Conservation (phyloP, 23 tunicate genomes). For the Ascidia mentula region DNA sequence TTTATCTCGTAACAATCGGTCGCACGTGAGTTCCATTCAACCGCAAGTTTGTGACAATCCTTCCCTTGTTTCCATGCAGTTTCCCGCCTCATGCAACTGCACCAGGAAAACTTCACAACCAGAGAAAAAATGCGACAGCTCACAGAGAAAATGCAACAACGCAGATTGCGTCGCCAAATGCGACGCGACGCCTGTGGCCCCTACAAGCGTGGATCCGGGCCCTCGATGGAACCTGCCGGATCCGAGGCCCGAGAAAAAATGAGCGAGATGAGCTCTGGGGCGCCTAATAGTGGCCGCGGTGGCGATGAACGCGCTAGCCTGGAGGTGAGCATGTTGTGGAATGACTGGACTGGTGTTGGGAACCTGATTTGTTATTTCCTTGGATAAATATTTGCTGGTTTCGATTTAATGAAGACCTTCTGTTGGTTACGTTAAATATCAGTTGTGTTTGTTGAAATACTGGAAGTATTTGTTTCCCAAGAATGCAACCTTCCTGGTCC, state of each 20-base stretch:
- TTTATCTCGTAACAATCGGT: too few species aligned
- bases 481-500: too few species aligned
- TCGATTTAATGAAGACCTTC: too few species aligned
- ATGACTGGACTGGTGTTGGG: too few species aligned
- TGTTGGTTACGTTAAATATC: too few species aligned
- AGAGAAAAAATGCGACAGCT: constrained; percentile 52
- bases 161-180: constrained; percentile 36
- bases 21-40: too few species aligned
- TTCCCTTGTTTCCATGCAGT: too few species aligned
- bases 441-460: too few species aligned
- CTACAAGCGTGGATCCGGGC: neutral
- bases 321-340: constrained; percentile 39
- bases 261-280: neutral
- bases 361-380: too few species aligned
- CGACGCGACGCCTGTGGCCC: constrained; percentile 43
- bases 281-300: neutral
- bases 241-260: neutral
- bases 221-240: neutral
- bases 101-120: constrained; percentile 61
- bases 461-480: too few species aligned
- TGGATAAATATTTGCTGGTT: too few species aligned
- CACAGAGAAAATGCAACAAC: constrained; percentile 51
- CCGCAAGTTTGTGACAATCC: too few species aligned
- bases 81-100: constrained; percentile 39
- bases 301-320: constrained; percentile 17